These are phyloP conservation scores for Drusus annulatus DNA, from an alignment of 1,140 invertebrate genomes.

Conservation along the genomic window DNA sequence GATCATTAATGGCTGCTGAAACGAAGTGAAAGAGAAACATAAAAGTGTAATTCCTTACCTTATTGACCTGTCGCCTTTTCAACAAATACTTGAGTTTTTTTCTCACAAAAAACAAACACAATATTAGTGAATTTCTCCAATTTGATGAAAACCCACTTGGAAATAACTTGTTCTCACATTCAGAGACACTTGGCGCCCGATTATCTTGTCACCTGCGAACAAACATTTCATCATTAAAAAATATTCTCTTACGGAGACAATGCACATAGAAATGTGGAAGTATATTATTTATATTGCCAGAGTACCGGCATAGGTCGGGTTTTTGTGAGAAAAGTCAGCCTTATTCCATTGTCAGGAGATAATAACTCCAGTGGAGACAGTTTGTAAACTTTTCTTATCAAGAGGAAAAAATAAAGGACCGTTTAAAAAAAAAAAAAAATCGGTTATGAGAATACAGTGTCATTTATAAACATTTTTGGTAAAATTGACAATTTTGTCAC, in stretches of 20 bases:
- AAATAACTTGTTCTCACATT: slow-evolving; percentile 8
- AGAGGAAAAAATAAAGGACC: too few species aligned
- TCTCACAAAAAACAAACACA: slow-evolving; percentile 8
- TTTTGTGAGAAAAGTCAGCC: neutral
- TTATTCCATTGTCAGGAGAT: neutral
- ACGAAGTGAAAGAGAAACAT: too few species aligned
- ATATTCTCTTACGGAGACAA: neutral
- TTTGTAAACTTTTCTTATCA: neutral
- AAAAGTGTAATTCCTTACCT: too few species aligned
- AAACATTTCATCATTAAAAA: slow-evolving; percentile 14
- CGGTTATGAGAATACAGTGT: too few species aligned
- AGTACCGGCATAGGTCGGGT: neutral
- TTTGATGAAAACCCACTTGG: neutral
- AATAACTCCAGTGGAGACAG: neutral
- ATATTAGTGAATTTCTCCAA: slow-evolving; percentile 12
- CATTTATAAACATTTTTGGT: too few species aligned
- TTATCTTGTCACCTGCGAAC: slow-evolving; percentile 34
- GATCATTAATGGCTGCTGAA: too few species aligned
- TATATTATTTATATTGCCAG: neutral
- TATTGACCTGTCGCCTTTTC: too few species aligned
- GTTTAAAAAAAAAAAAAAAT: too few species aligned
- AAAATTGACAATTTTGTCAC: too few species aligned
- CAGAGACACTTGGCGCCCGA: neutral
- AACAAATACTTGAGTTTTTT: neutral
- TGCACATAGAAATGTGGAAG: slow-evolving; percentile 4